These are phyloP conservation scores for Nephrotoma guestfalica DNA, from an alignment of 2,888 invertebrate genomes.

Conservation along the genomic window DNA sequence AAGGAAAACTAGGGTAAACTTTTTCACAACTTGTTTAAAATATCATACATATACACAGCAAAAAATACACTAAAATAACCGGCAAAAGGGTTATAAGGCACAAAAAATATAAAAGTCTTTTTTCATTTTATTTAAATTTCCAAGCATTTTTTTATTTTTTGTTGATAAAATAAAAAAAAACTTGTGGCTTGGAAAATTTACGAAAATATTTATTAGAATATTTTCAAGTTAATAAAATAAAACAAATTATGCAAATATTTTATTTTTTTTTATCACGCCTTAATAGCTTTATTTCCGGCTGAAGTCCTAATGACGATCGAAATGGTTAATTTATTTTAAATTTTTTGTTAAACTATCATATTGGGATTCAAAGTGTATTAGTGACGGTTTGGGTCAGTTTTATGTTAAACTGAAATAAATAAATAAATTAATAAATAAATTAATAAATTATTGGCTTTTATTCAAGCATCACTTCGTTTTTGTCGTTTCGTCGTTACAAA, in stretches of 20 bases:
- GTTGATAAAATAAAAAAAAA: neutral
- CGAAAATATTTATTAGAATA: neutral
- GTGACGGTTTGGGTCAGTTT: too few species aligned
- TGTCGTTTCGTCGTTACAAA: too few species aligned
- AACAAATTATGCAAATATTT: neutral
- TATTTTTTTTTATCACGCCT: neutral
- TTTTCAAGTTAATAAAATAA: neutral
- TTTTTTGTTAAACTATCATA: neutral
- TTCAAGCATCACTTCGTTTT: too few species aligned
- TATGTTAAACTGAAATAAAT: too few species aligned
- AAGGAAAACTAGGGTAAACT: neutral
- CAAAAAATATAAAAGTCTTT: neutral
- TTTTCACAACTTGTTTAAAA: neutral
- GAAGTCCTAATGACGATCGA: neutral
- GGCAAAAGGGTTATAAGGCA: neutral
- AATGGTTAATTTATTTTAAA: neutral
- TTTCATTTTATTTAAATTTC: neutral
- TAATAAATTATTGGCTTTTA: too few species aligned
- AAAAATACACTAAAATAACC: neutral
- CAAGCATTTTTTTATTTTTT: neutral
- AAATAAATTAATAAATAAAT: too few species aligned
- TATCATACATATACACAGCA: neutral
- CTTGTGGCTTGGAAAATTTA: neutral
- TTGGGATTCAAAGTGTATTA: neutral
- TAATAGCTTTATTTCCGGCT: neutral